Percentiles rank a stretch among this genome's conserved stretches.
Evolutionary conservation across 2,113 vertebrate genomes (phyloP).

Genomic region (Microtus pennsylvanicus): DNA sequence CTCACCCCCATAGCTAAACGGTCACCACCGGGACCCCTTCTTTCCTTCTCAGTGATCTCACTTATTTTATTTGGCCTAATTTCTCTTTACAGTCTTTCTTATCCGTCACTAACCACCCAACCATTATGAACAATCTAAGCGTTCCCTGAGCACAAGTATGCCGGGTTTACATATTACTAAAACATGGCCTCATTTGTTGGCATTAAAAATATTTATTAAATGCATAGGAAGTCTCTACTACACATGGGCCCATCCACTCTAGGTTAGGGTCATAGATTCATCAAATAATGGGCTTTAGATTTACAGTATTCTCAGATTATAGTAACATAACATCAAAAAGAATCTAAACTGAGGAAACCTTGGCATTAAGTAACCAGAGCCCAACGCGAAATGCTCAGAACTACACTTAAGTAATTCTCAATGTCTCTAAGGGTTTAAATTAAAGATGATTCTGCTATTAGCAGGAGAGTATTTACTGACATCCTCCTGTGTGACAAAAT

Average conservation of each 20-base stretch:
- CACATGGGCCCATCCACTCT: neutral
- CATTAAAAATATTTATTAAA: neutral
- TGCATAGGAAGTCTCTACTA: neutral
- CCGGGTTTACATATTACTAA: neutral
- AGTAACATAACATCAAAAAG: neutral
- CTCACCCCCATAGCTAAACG: neutral
- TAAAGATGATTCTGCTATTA: neutral
- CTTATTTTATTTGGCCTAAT: neutral
- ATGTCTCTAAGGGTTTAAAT: neutral
- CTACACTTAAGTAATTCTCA: neutral
- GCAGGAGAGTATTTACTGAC: accelerated
- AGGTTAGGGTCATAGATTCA: neutral
- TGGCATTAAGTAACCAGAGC: neutral
- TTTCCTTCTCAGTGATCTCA: neutral
- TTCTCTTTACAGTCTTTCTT: neutral
- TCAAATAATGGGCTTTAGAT: neutral
- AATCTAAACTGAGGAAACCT: neutral
- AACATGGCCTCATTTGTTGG: neutral
- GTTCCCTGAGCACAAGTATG: too few species aligned
- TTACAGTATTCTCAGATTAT: neutral
- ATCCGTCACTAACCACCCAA: too few species aligned
- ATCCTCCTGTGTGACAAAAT: neutral
- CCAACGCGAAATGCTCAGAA: constrained; percentile 7
- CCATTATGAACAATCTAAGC: neutral
- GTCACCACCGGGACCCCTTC: neutral